Evolutionary conservation across 2,113 vertebrate genomes (phyloP), one percentile per base, ranked within the genome.

Genomic region (Elaphurus davidianus): DNA sequence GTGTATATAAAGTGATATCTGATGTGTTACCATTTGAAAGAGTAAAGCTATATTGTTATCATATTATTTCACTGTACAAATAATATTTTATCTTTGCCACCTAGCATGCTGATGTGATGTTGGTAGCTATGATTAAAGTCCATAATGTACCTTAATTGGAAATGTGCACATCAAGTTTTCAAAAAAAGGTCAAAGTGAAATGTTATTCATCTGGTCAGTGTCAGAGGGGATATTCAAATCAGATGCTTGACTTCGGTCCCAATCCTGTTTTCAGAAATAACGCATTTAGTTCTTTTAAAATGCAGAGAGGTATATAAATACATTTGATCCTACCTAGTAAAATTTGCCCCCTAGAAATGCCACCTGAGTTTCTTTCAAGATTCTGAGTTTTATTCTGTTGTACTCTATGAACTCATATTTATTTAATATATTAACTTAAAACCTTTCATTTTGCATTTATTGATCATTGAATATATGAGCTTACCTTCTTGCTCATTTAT

Each of bases 11-110:
- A 91, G 87, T 90, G 83, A 89, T 96, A 92, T 79, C 82, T 97
- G 84, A 95, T 95, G 23, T 96, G 87, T 86, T 96, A 55, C 59
- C 19, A 17, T 93, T 92, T 87, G 55, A 86, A 98, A 94, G 82
- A 40, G 16, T 94, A 85, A 83, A 94, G 62, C 87, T 97, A 43
- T 50, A 52, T 87, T 95, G 92, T 74, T 91, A 62, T 85, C 85
- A 94, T 90, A 78, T 94, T 90, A 92, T 93, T 90, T 91, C 47
- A 33, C 64, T 94, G 64, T 90, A 85, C 71, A 91, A 94, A 81
- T 89, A 87, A 83, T 91, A 93, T 86, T 81, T 79, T 55, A 55
- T 67, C 86, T 97, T 84, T 90, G 79, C 52, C 30, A 64, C n/a
- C 74, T 89, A 59, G 71, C 23, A n/a, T 52, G 25, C 88, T 36